A percentile compares a stretch with the other conserved stretches of the same genome.
Conservation (phyloP, 2,888 invertebrate species). For the Eristalinus aeneus region DNA sequence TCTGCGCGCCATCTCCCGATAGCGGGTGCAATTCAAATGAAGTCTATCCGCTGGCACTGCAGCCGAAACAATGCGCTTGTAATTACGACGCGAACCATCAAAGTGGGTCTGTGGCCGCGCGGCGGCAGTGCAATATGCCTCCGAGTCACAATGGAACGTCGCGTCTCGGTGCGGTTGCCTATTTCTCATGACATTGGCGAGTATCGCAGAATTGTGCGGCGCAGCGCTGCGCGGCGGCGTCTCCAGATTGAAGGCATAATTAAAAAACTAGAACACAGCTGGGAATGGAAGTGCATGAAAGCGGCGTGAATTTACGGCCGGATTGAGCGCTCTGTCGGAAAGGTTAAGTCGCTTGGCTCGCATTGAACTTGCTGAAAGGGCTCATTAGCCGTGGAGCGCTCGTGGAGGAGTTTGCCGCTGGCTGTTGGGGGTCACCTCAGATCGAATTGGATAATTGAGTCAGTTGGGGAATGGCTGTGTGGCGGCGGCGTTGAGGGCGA, state of each 20-base stretch:
- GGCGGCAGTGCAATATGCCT: slow-evolving; percentile 66
- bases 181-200: slow-evolving; percentile 70
- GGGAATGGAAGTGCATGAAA: slow-evolving; percentile 49
- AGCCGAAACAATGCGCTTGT: slow-evolving; percentile 45
- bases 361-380: slow-evolving; percentile 70
- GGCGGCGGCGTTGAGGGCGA: not conserved
- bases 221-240: not conserved
- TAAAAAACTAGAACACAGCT: slow-evolving; percentile 70
- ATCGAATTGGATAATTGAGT: slow-evolving; percentile 35
- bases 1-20: slow-evolving; percentile 56
- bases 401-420: not conserved
- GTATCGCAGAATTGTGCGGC: slow-evolving; percentile 63
- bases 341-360: slow-evolving; percentile 61
- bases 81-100: slow-evolving; percentile 48
- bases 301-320: slow-evolving; percentile 62
- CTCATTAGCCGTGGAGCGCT: slow-evolving; percentile 47
- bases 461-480: not conserved
- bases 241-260: slow-evolving; percentile 61
- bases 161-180: slow-evolving; percentile 49
- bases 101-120: slow-evolving; percentile 46
- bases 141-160: slow-evolving; percentile 64
- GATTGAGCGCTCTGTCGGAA: slow-evolving; percentile 55
- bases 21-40: slow-evolving; percentile 67
- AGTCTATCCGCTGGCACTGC: slow-evolving; percentile 36
- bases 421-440: slow-evolving; percentile 29